phyloP scores from a whole-genome alignment of 2,797 vertebrate genomes.

The Mus minutoides region DNA sequence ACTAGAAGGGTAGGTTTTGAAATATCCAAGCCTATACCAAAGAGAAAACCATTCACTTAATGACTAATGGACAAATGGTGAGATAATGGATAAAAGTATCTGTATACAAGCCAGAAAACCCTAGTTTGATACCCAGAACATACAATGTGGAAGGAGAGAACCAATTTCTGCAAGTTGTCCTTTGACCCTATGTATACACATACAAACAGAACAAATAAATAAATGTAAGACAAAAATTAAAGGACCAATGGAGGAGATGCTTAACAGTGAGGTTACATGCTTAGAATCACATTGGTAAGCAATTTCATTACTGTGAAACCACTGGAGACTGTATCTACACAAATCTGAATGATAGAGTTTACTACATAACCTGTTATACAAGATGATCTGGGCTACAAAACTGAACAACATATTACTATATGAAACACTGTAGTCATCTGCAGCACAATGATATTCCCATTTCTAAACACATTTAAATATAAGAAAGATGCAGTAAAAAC shows the following conservation, averaged over 20 bases:
- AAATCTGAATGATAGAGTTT: not conserved
- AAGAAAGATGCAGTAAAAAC: not conserved
- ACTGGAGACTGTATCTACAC: too few species aligned
- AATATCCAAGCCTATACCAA: not conserved
- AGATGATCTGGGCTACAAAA: not conserved
- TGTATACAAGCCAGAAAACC: not conserved
- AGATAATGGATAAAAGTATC: not conserved
- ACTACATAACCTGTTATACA: not conserved
- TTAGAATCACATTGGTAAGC: not conserved
- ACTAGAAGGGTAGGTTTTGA: not conserved
- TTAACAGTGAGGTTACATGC: not conserved
- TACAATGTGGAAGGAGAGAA: not conserved
- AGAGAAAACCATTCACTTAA: conserved; percentile 13
- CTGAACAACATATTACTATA: too few species aligned
- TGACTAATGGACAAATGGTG: not conserved
- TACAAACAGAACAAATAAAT: not conserved
- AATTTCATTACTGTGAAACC: not conserved
- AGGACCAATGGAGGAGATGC: not conserved
- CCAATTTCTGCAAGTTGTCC: not conserved
- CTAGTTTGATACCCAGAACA: not conserved
- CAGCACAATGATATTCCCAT: not conserved
- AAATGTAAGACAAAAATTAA: not conserved
- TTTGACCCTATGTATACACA: not conserved
- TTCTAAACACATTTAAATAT: not conserved
- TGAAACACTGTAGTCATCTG: not conserved